A percentile compares a stretch with the other conserved stretches of the same genome.
Conservation (phyloP, 2,888 invertebrate species). For the Pristionchus arcanus region DNA sequence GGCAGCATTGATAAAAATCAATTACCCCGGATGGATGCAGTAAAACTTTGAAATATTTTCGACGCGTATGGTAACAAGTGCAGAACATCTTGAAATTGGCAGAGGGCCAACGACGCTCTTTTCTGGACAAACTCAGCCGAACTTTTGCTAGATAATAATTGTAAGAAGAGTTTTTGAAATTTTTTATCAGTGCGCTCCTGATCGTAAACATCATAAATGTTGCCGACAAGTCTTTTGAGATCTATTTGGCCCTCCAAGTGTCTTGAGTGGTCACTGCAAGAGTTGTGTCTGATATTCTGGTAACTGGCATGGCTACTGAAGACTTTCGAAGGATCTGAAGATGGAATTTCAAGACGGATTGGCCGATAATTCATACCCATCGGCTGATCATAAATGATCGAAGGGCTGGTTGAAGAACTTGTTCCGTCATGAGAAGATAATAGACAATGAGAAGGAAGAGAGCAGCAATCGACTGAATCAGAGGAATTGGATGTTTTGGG, state of each 20-base stretch:
- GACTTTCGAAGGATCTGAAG: neutral
- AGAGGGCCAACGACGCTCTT: too few species aligned
- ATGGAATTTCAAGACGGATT: neutral
- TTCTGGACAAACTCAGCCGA: too few species aligned
- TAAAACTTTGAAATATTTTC: neutral
- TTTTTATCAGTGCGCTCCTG: too few species aligned
- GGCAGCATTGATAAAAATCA: too few species aligned
- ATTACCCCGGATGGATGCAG: too few species aligned
- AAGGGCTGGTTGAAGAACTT: neutral
- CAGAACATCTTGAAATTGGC: too few species aligned
- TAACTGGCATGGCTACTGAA: neutral
- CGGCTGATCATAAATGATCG: neutral
- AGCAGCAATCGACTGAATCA: neutral
- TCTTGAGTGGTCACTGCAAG: neutral
- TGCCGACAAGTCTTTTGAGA: neutral
- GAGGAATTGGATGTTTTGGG: neutral
- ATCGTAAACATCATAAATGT: too few species aligned
- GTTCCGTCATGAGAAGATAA: conserved; percentile 30
- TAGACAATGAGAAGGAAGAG: neutral
- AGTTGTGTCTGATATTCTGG: neutral
- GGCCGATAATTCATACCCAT: neutral
- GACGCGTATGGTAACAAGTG: too few species aligned
- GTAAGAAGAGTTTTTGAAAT: too few species aligned
- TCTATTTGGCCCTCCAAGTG: neutral
- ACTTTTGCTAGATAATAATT: too few species aligned